These are phyloP conservation scores for Caradrina clavipalpis DNA, from an alignment of 2,888 invertebrate genomes.

Conservation along the genomic window DNA sequence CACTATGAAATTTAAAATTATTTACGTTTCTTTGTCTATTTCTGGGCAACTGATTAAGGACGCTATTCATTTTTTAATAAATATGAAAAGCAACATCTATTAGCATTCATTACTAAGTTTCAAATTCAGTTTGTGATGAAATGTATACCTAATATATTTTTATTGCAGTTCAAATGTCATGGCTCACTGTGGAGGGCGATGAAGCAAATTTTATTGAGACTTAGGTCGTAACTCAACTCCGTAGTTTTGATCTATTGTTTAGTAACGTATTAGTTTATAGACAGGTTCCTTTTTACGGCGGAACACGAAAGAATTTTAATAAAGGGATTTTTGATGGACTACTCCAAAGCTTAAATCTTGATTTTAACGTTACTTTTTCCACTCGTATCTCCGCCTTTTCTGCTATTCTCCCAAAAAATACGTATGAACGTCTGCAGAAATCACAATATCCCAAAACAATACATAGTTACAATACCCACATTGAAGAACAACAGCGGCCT, in stretches of 20 bases:
- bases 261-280: background rate
- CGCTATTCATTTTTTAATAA: too few species aligned
- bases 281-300: background rate
- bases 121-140: too few species aligned
- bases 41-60: too few species aligned
- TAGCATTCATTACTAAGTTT: background rate
- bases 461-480: background rate
- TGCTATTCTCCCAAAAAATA: background rate
- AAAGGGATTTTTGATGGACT: background rate
- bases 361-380: background rate
- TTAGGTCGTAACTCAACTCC: slow-evolving; percentile 1
- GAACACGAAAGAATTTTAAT: background rate
- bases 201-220: slow-evolving; percentile 14
- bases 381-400: background rate
- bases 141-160: background rate
- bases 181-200: background rate
- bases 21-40: too few species aligned
- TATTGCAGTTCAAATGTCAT: slow-evolving; percentile 17
- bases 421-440: background rate
- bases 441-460: too few species aligned
- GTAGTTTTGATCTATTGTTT: background rate
- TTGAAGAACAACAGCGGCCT: background rate
- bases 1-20: too few species aligned
- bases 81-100: too few species aligned
- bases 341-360: background rate